Conservation (phyloP, 2,888 invertebrate species). For the Chymomyza caudatula region DNA sequence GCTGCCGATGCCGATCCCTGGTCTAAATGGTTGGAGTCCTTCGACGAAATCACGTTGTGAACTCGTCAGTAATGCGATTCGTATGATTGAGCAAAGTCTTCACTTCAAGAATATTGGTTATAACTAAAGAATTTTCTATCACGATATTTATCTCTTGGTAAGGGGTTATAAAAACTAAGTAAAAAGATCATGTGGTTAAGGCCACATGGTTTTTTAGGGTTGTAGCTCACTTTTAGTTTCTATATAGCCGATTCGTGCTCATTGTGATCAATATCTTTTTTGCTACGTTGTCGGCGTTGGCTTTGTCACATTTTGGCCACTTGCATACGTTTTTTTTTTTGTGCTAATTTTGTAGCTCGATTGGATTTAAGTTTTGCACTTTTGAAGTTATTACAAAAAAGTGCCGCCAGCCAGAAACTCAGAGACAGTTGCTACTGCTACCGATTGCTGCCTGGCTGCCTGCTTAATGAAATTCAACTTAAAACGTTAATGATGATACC, state of each 20-base stretch:
- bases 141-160: no score
- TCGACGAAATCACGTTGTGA: no score
- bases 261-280: background rate
- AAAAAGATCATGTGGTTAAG: no score
- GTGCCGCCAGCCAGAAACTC: background rate
- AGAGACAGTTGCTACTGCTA: background rate
- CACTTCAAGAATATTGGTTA: no score
- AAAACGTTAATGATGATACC: conserved; percentile 62
- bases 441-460: conserved; percentile 24
- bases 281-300: background rate
- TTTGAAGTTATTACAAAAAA: background rate
- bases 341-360: background rate
- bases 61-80: no score
- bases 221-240: no score
- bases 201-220: no score
- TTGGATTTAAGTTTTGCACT: background rate
- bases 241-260: background rate
- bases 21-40: no score
- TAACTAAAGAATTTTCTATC: no score
- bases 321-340: background rate
- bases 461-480: conserved; percentile 72
- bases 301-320: background rate
- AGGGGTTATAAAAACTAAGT: no score
- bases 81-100: no score
- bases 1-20: no score